Conservation (phyloP, 1,140 invertebrate species). For the Drosophila bipectinata region DNA sequence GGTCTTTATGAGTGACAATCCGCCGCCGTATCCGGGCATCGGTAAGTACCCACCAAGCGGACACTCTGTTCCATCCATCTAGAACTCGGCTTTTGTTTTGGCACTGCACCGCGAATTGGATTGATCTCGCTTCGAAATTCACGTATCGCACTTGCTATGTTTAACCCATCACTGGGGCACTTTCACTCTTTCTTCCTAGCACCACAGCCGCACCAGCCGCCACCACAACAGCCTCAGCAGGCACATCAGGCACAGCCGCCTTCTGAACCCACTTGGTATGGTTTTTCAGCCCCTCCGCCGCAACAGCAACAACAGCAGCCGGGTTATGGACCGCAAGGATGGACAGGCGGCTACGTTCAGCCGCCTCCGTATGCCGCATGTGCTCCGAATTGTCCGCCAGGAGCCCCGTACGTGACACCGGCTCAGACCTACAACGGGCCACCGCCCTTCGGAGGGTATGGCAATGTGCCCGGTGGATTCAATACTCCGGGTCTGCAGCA, state of each 20-base stretch:
- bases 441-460: constrained; percentile 50
- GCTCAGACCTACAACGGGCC: constrained; percentile 51
- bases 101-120: constrained; percentile 36
- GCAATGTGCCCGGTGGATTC: constrained; percentile 64
- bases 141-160: constrained; percentile 38
- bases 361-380: constrained; percentile 67
- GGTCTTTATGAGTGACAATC: constrained; percentile 95
- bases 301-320: constrained; percentile 63
- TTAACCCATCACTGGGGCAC: constrained; percentile 32
- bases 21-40: constrained; percentile 98
- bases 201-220: constrained; percentile 41
- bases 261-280: constrained; percentile 74
- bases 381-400: constrained; percentile 34
- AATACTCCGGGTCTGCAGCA: constrained; percentile 61
- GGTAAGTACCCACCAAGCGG: constrained; percentile 83
- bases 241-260: constrained; percentile 30
- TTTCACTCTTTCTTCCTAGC: constrained; percentile 47
- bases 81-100: constrained; percentile 82
- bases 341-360: constrained; percentile 62
- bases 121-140: constrained; percentile 22
- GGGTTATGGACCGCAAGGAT: constrained; percentile 58
- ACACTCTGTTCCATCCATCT: constrained; percentile 6
- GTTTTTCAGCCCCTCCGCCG: constrained; percentile 76
- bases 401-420: constrained; percentile 47
- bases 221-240: constrained; percentile 41